Base-by-base conservation (phyloP, 2,888 invertebrate genomes). In the Tortricodes alternella region DNA sequence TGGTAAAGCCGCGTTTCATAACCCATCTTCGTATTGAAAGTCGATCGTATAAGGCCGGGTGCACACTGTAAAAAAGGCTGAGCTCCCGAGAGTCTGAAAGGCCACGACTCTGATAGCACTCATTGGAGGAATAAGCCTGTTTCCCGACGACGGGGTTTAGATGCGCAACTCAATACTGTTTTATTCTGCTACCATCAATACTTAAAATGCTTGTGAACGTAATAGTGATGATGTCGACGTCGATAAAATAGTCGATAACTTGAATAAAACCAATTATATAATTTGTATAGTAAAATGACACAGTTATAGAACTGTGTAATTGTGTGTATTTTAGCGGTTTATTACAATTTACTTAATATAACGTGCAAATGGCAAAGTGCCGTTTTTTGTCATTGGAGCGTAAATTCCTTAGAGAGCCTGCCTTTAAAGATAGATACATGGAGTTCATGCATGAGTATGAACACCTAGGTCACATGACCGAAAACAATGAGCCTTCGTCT, bases 41-140 rank as follows among this genome's bases (percentile, higher is more conserved):
- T 81, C 83, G 83, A 84, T 87, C 82, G 74, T 67, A 84, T 82
- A 86, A 85, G 86, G 85, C 78, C 77, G 74, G 70, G 79, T 81
- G 84, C 81, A 82, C 81, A 80, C 81, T 82, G 86, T 86, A 83
- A 87, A n/a, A n/a, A 85, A 88, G 86, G 85, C 83, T 84, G 76
- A 82, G 78, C 80, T 82, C 87, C 86, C 84, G 82, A 85, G 86
- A 82, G 74, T 74, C 80, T 82, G 78, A 84, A 81, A 85, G 86
- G 85, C 85, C 84, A 78, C 71, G 77, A 78, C 41, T 48, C 71
- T 76, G 78, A 83, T 83, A 85, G 85, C 87, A 87, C 88, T 87
- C 88, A 87, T 87, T 85, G 85, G 72, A 77, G 78, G 87, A 88
- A 88, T 90, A 90, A 90, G 90, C 90, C 79, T 89, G 90, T 89